These are phyloP conservation scores for Resseliella maxima DNA, from an alignment of 2,888 invertebrate species.

Conservation along the genomic window DNA sequence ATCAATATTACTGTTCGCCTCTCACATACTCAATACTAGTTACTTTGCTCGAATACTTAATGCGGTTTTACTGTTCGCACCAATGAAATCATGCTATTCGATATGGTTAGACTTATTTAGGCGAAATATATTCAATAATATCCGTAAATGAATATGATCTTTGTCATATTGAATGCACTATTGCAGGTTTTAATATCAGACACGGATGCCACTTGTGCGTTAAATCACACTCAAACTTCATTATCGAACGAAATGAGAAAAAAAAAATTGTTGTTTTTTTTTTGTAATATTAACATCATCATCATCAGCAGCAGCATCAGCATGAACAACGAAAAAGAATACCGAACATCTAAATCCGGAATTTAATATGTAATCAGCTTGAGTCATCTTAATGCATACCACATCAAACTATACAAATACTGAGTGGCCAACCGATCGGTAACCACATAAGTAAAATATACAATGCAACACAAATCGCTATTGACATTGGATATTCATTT, in stretches of 20 bases:
- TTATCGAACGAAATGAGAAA: neutral
- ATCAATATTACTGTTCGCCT: neutral
- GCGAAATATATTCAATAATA: constrained; percentile 12
- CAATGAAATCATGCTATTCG: constrained; percentile 6
- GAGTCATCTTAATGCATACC: neutral
- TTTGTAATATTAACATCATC: no score
- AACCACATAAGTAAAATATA: neutral
- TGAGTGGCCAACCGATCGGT: neutral
- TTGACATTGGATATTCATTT: constrained; percentile 11
- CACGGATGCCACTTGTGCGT: constrained; percentile 41
- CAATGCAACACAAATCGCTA: constrained; percentile 6
- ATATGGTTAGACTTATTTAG: neutral
- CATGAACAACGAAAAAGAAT: neutral
- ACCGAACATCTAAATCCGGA: constrained; percentile 24
- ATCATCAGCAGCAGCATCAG: no score
- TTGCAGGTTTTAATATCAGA: constrained; percentile 33
- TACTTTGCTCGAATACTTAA: neutral
- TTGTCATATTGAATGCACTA: constrained; percentile 11
- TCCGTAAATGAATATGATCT: constrained; percentile 33
- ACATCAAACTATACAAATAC: neutral
- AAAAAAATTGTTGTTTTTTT: no score
- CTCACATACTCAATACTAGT: neutral
- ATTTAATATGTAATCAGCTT: constrained; percentile 44
- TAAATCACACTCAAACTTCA: constrained; percentile 26
- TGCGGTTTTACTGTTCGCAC: neutral